A percentile compares a stretch with the other conserved stretches of the same genome.
These are phyloP conservation scores for Berghia stephanieae DNA, from an alignment of 1,140 invertebrate species.

Conservation along the genomic window DNA sequence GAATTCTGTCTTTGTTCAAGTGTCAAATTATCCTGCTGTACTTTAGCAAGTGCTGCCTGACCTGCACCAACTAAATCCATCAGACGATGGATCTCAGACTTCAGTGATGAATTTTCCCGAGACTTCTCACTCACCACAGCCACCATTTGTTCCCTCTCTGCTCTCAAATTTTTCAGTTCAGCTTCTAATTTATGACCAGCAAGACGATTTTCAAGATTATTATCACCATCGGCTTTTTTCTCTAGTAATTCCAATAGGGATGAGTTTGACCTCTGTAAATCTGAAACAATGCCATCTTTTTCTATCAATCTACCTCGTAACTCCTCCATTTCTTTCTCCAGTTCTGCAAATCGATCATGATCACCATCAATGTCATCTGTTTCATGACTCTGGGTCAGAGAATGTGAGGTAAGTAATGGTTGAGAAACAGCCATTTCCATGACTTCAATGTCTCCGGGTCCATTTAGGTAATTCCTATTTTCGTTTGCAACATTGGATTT, in stretches of 20 bases:
- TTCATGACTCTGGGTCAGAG: slow-evolving; percentile 13
- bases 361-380: slow-evolving; percentile 10
- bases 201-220: slow-evolving; percentile 34
- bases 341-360: slow-evolving; percentile 23
- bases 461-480: slow-evolving; percentile 14
- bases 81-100: slow-evolving; percentile 65
- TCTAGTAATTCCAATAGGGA: slow-evolving; percentile 61
- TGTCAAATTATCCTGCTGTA: slow-evolving; percentile 63
- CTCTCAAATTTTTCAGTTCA: slow-evolving; percentile 54
- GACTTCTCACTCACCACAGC: slow-evolving; percentile 67
- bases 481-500: no score
- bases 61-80: slow-evolving; percentile 65
- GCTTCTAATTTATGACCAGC: slow-evolving; percentile 58
- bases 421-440: no score
- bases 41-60: slow-evolving; percentile 62
- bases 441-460: slow-evolving; percentile 25
- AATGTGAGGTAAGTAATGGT: background rate
- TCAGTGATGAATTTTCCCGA: slow-evolving; percentile 64
- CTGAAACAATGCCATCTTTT: slow-evolving; percentile 57
- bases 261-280: slow-evolving; percentile 56
- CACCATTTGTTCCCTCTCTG: slow-evolving; percentile 66
- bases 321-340: slow-evolving; percentile 41
- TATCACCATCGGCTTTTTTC: slow-evolving; percentile 45
- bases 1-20: slow-evolving; percentile 44
- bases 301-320: slow-evolving; percentile 44